Conservation (phyloP, 1,140 invertebrate genomes). For the Pogonomyrmex californicus region DNA sequence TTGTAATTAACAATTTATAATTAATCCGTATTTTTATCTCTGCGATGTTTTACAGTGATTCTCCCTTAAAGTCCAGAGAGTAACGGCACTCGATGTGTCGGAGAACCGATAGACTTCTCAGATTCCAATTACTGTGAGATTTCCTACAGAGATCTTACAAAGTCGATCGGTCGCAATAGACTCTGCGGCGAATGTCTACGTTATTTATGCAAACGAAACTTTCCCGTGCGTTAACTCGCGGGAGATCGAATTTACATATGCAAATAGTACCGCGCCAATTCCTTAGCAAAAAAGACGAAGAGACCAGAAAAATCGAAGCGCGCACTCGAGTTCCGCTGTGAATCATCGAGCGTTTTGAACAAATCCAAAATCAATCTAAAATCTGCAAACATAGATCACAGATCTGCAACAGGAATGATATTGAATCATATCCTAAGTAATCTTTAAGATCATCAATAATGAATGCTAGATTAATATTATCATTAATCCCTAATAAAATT, state of each 20-base stretch:
- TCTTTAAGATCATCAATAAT: neutral
- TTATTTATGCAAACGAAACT: conserved; percentile 64
- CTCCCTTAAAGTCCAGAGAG: conserved; percentile 13
- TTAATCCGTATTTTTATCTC: neutral
- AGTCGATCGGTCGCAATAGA: conserved; percentile 52
- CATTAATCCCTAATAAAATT: conserved; percentile 4
- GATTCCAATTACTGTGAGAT: conserved; percentile 56
- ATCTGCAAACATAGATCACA: neutral
- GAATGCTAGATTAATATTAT: neutral
- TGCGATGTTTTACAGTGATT: conserved; percentile 3
- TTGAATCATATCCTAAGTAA: neutral
- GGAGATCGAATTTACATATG: conserved; percentile 64
- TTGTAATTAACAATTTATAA: neutral
- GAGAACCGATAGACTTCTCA: conserved; percentile 31
- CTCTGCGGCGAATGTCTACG: conserved; percentile 54
- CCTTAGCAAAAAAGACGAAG: conserved; percentile 42
- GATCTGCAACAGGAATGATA: neutral
- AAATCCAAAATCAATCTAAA: conserved; percentile 30
- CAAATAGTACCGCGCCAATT: conserved; percentile 56
- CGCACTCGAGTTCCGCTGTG: neutral
- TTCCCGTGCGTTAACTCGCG: conserved; percentile 51
- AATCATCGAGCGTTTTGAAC: conserved; percentile 3
- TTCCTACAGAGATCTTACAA: conserved; percentile 27
- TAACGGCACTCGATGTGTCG: conserved; percentile 14
- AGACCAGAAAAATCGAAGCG: conserved; percentile 48